Evolutionary conservation across 2,888 invertebrate genomes (phyloP), one percentile per base, ranked within the genome.

Genomic region (Imbricaverruca yamaguchii): DNA sequence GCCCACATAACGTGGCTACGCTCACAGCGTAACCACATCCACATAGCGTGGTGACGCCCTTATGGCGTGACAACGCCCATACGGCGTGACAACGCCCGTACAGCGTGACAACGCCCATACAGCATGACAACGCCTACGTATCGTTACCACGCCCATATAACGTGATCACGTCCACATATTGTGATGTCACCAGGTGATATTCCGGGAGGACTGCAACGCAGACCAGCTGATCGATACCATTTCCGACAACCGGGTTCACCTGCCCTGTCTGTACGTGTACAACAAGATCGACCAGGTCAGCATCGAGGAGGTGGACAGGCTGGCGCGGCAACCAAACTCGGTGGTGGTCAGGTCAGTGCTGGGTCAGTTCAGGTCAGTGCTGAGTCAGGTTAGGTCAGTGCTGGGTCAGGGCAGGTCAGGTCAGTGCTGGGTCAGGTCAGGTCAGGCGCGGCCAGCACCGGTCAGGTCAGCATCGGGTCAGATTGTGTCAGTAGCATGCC

Each of bases 211-310:
- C 88, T 95, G 94, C 86, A 93, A 93, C 1, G 92, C 96, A 0
- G 99, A 99, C 88, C 98, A 99, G 86, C 91, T 99, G 86, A 98
- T 99, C 84, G 99, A 99, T 89, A 97, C 99, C 81, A 96, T 99
- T 85, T 93, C 95, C 80, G 97, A 94, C 15, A 98, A 97, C 89
- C 91, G 98, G 84, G 94, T 96, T 59, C 98, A 98, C 89, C 90
- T 99, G 87, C 97, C 98, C 81, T 99, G 99, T 88, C 88, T 99
- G 81, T 99, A 98, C 89, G 97, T 98, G 81, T 99, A 98, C 89
- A 99, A 99, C 89, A 99, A 99, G 91, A 97, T 99, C 85, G 99
- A 99, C 91, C 98, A 99, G 90, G 96, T 99, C 86, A 96, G 98
- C 80, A 96, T 99, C 84, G 98, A 99, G 88, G 98, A 98, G 89